These are phyloP conservation scores for Miichthys miiuy DNA, from an alignment of 2,797 vertebrate genomes.

Conservation along the genomic window DNA sequence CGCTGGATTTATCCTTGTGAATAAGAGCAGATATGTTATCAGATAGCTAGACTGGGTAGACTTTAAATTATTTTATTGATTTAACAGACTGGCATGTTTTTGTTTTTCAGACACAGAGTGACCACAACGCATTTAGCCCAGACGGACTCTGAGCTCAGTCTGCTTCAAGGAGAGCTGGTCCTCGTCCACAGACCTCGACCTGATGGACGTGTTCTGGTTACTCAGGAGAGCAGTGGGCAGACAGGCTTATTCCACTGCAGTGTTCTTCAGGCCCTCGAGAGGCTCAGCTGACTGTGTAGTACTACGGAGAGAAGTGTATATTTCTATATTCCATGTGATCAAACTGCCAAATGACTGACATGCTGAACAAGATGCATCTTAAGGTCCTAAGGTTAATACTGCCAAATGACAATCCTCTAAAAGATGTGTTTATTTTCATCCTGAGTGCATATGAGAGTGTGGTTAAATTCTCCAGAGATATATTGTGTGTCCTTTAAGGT, in stretches of 20 bases:
- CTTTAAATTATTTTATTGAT: constrained; percentile 8
- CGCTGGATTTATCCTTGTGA: background rate
- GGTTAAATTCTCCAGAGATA: constrained; percentile 46
- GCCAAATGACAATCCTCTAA: constrained; percentile 65
- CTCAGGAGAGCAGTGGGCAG: constrained; percentile 84
- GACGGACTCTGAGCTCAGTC: constrained; percentile 83
- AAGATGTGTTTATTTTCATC: constrained; percentile 56
- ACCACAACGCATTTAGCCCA: constrained; percentile 81
- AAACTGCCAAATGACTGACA: constrained; percentile 67
- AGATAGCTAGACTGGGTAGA: background rate
- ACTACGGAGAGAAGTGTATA: constrained; percentile 31
- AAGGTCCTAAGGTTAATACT: constrained; percentile 57
- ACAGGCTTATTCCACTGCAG: constrained; percentile 85
- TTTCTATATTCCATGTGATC: constrained; percentile 50
- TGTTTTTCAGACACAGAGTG: constrained; percentile 81
- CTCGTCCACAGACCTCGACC: constrained; percentile 83
- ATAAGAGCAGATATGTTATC: constrained; percentile 19
- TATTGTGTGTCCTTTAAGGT: constrained; percentile 59
- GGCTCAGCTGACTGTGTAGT: constrained; percentile 79
- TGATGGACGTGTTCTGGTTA: constrained; percentile 84
- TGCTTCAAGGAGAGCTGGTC: constrained; percentile 86
- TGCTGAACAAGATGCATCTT: constrained; percentile 26
- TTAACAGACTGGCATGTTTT: constrained; percentile 3
- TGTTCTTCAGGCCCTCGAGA: constrained; percentile 83
- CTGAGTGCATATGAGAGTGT: constrained; percentile 51